Percentiles rank a stretch among this genome's conserved stretches.
phyloP scores from a whole-genome alignment of 1,140 invertebrate species.

The Teleopsis dalmanni region DNA sequence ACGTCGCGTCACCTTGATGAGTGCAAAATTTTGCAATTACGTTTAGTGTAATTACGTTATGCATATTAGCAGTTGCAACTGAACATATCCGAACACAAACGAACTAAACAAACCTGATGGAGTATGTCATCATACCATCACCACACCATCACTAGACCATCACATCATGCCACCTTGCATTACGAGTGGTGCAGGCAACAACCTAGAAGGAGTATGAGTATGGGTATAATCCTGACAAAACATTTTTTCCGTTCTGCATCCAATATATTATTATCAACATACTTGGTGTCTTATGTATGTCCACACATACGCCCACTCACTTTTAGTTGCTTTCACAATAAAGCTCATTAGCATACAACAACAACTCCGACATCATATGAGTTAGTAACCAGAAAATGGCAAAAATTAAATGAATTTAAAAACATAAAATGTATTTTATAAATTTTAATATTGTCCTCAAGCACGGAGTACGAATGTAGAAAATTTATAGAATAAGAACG shows the following conservation, averaged over 20 bases:
- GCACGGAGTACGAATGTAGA: too few relatives aligned
- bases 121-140: background rate
- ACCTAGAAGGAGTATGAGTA: too few relatives aligned
- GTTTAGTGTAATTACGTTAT: conserved; percentile 44
- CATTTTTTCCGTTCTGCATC: background rate
- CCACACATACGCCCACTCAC: too few relatives aligned
- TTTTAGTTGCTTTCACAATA: conserved; percentile 22
- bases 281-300: too few relatives aligned
- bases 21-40: conserved; percentile 30
- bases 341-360: conserved; percentile 39
- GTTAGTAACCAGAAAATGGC: too few relatives aligned
- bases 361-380: too few relatives aligned
- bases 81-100: too few relatives aligned
- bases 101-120: background rate
- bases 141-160: background rate
- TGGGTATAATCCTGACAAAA: conserved; percentile 7
- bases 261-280: background rate
- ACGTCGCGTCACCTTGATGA: conserved; percentile 4
- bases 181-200: too few relatives aligned
- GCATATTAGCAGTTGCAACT: conserved; percentile 31
- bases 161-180: background rate
- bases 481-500: too few relatives aligned
- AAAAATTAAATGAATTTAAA: too few relatives aligned
- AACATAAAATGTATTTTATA: too few relatives aligned
- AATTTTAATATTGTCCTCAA: too few relatives aligned